Conservation (phyloP, 2,797 vertebrate species). For the Capromys pilorides region DNA sequence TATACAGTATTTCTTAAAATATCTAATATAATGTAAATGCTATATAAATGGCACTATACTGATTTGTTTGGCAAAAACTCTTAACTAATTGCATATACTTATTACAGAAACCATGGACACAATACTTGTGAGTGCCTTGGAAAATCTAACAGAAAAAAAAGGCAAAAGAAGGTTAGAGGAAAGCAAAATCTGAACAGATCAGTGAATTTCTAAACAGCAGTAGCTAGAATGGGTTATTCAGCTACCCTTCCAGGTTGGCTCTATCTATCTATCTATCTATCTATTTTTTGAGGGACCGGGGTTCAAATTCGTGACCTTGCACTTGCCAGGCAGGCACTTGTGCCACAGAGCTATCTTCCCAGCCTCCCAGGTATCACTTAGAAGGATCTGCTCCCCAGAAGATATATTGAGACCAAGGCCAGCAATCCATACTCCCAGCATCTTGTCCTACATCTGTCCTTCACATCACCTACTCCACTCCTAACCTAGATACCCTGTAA, state of each 20-base stretch:
- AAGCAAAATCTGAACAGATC: constrained; percentile 62
- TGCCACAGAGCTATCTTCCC: no score
- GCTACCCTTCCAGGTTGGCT: neutral
- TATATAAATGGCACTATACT: neutral
- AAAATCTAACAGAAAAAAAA: constrained; percentile 78
- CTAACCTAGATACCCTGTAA: neutral
- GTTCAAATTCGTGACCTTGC: no score
- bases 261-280: no score
- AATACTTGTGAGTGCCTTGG: neutral
- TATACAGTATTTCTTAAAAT: neutral
- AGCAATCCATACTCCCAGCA: neutral
- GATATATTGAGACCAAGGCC: neutral
- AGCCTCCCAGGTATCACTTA: neutral
- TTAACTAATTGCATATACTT: neutral
- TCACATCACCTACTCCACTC: neutral
- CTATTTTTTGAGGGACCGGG: no score
- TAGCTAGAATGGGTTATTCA: neutral
- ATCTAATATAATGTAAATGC: neutral
- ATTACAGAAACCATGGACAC: neutral
- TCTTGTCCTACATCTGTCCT: neutral
- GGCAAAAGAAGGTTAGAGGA: constrained; percentile 58
- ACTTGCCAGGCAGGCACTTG: no score
- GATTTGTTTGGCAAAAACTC: neutral
- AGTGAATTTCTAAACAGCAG: neutral
- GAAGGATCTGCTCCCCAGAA: neutral